Conservation (phyloP, 2,888 invertebrate species). For the Chrysomela aeneicollis region DNA sequence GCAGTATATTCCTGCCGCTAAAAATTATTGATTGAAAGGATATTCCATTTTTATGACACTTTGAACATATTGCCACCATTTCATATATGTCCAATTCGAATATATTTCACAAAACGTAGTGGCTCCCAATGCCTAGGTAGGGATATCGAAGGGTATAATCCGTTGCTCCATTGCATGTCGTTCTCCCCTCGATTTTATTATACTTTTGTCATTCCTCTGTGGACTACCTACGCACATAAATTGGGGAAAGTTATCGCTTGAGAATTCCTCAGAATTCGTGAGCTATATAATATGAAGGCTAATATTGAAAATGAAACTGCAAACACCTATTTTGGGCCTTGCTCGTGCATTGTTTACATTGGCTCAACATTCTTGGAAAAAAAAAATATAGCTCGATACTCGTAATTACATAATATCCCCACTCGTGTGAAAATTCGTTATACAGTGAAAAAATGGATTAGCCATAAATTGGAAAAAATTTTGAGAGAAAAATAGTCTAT, state of each 20-base stretch:
- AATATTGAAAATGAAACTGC: no score
- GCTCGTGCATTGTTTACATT: no score
- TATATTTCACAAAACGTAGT: constrained; percentile 31
- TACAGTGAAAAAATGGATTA: no score
- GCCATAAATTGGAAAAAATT: no score
- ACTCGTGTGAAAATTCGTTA: no score
- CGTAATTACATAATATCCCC: no score
- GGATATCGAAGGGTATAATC: constrained; percentile 26
- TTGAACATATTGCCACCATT: constrained; percentile 30
- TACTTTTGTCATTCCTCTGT: neutral
- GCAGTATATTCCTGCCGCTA: constrained; percentile 13
- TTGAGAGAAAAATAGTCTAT: no score
- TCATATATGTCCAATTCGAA: constrained; percentile 25
- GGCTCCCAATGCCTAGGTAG: constrained; percentile 23
- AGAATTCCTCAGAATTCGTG: neutral
- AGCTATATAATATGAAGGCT: no score
- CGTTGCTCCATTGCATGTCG: constrained; percentile 8
- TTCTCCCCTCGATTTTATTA: neutral
- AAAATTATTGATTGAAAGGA: constrained; percentile 26
- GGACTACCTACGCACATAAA: neutral
- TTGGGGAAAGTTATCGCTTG: neutral
- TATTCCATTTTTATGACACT: constrained; percentile 21
- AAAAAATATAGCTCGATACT: no score
- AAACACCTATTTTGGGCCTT: no score
- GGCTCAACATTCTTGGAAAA: no score